Percentiles rank a stretch among this genome's conserved stretches.
phyloP scores from a whole-genome alignment of 2,888 invertebrate species.

The Ennomos erosarius region DNA sequence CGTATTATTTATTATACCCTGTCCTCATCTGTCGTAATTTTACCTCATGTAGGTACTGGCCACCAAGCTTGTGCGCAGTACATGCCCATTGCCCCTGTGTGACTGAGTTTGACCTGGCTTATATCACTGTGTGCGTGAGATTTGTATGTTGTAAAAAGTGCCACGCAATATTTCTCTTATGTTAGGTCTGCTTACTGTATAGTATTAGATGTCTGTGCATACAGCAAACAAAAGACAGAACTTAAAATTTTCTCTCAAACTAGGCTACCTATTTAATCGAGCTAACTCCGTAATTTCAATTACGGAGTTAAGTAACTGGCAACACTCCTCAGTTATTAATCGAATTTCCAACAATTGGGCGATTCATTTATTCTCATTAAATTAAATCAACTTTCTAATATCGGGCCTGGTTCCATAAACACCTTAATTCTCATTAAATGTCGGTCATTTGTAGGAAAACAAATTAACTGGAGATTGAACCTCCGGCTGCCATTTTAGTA shows the following conservation, averaged over 20 bases:
- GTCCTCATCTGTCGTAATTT: no score
- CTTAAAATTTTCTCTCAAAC: not conserved
- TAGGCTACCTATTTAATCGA: slow-evolving; percentile 25
- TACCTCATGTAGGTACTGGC: no score
- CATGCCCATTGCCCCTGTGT: no score
- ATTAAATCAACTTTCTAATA: slow-evolving; percentile 71
- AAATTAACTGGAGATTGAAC: slow-evolving; percentile 69
- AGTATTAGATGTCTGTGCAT: no score
- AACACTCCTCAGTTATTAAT: slow-evolving; percentile 55
- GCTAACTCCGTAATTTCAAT: slow-evolving; percentile 40
- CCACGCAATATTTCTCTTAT: no score
- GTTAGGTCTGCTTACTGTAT: no score
- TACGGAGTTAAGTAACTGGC: slow-evolving; percentile 29
- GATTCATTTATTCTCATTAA: slow-evolving; percentile 66
- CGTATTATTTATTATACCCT: no score
- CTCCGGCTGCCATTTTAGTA: slow-evolving; percentile 67
- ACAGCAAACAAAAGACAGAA: no score
- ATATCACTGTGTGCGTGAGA: no score
- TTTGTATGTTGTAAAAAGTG: no score
- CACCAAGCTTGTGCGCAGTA: no score
- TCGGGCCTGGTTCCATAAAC: slow-evolving; percentile 71
- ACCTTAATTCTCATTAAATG: slow-evolving; percentile 78
- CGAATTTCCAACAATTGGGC: slow-evolving; percentile 58
- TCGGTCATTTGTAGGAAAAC: slow-evolving; percentile 76
- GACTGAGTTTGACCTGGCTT: no score